phyloP scores from a whole-genome alignment of 2,888 invertebrate genomes.

The Lucinisca nassula region DNA sequence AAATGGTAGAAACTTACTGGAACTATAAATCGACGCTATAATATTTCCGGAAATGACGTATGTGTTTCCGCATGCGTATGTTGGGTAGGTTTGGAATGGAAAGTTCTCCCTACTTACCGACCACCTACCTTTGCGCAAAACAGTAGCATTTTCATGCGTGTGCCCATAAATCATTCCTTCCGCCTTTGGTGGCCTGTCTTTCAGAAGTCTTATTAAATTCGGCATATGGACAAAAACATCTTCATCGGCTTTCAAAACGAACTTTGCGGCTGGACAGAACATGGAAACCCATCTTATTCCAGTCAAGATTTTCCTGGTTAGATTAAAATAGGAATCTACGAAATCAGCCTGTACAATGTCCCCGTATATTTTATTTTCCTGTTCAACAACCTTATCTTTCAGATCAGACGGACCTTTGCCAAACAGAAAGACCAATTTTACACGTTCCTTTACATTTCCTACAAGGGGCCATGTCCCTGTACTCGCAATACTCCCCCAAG shows the following conservation, averaged over 20 bases:
- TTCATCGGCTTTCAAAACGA: constrained; percentile 73
- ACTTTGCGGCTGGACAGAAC: constrained; percentile 66
- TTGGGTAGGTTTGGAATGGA: constrained; percentile 73
- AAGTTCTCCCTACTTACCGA: constrained; percentile 63
- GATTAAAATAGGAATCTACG: constrained; percentile 68
- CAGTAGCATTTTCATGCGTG: constrained; percentile 57
- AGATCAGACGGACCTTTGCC: constrained; percentile 51
- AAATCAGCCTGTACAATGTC: constrained; percentile 75
- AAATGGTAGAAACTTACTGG: constrained; percentile 71
- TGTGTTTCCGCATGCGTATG: constrained; percentile 78
- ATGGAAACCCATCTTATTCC: constrained; percentile 71
- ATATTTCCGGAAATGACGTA: constrained; percentile 75
- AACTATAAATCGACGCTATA: constrained; percentile 60
- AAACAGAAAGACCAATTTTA: constrained; percentile 72
- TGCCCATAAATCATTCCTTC: constrained; percentile 71
- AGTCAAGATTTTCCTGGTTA: constrained; percentile 68
- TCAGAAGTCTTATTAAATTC: constrained; percentile 54
- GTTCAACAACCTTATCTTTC: constrained; percentile 43
- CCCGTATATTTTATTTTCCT: constrained; percentile 60
- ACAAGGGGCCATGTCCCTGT: constrained; percentile 69
- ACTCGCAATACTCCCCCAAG: constrained; percentile 75
- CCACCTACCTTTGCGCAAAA: constrained; percentile 76
- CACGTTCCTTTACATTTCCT: constrained; percentile 40
- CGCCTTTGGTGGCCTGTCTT: constrained; percentile 28
- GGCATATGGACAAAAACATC: constrained; percentile 72